phyloP scores from a whole-genome alignment of 2,113 vertebrate species.

The Chamaetylas fuelleborni region DNA sequence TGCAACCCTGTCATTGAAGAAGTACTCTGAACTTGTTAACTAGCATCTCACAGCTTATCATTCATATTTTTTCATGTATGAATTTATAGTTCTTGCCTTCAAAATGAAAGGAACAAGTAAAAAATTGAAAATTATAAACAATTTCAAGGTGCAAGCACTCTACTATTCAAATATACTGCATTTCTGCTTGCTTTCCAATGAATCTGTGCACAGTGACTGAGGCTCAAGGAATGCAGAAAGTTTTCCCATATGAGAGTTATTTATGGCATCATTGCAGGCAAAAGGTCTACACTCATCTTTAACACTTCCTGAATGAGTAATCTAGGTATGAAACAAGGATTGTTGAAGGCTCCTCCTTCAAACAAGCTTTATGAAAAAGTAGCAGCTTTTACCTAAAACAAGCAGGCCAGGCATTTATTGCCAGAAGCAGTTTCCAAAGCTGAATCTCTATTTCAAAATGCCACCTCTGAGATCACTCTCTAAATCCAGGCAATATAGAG shows the following conservation, averaged over 20 bases:
- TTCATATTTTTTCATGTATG: background rate
- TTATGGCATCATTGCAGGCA: background rate
- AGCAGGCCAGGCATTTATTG: background rate
- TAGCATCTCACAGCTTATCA: background rate
- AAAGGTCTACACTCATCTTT: background rate
- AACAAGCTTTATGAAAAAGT: background rate
- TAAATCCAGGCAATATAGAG: background rate
- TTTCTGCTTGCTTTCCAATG: background rate
- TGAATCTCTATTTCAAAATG: background rate
- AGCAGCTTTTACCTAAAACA: background rate
- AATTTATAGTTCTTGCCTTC: background rate
- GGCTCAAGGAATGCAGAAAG: background rate
- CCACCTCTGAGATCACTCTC: constrained; percentile 30
- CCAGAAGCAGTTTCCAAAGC: constrained; percentile 9
- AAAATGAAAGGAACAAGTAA: background rate
- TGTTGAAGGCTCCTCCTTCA: background rate
- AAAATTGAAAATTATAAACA: background rate
- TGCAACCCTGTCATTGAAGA: background rate
- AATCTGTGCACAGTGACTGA: background rate
- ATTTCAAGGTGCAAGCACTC: background rate
- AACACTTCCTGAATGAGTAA: background rate
- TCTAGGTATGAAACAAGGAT: background rate
- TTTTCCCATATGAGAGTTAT: background rate
- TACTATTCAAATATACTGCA: background rate
- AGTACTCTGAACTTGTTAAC: background rate